These are phyloP conservation scores for Drosophila vallismaia DNA, from an alignment of 2,888 invertebrate genomes.

Conservation along the genomic window DNA sequence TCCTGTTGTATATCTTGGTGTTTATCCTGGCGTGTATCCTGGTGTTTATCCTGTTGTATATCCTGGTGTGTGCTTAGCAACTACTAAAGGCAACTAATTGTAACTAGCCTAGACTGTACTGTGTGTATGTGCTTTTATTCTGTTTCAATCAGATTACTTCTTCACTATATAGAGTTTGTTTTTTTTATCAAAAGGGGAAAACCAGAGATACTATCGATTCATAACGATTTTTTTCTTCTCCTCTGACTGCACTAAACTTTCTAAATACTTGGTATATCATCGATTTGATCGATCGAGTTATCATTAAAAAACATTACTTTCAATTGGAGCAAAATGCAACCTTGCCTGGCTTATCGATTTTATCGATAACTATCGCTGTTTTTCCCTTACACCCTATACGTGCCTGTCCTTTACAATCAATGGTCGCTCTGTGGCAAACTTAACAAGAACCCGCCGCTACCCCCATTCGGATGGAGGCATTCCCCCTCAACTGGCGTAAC, in stretches of 20 bases:
- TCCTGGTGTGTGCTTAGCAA: conserved; percentile 57
- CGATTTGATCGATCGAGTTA: not conserved
- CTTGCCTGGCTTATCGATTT: conserved; percentile 5
- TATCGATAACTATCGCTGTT: conserved; percentile 3
- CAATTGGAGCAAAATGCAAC: not conserved
- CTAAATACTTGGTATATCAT: conserved; percentile 1
- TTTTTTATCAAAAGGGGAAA: not conserved
- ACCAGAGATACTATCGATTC: conserved; percentile 1
- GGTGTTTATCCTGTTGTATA: conserved; percentile 48
- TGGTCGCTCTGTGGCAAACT: conserved; percentile 24
- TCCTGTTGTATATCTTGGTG: conserved; percentile 17
- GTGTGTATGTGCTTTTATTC: conserved; percentile 5
- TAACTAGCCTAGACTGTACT: conserved; percentile 64
- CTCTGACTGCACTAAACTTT: too few species aligned
- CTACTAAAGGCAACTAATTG: conserved; percentile 76
- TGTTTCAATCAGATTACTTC: not conserved
- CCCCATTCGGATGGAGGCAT: conserved; percentile 3
- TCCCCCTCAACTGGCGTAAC: conserved; percentile 42
- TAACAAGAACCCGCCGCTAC: conserved; percentile 21
- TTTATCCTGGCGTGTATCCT: conserved; percentile 25
- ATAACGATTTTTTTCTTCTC: not conserved
- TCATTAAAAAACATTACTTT: not conserved
- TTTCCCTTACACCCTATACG: conserved; percentile 5
- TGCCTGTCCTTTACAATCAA: conserved; percentile 7
- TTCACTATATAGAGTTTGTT: not conserved